These are phyloP conservation scores for Apostichopus parvimensis DNA, from an alignment of 35 echinoderm and acorn worm genomes.

Conservation along the genomic window DNA sequence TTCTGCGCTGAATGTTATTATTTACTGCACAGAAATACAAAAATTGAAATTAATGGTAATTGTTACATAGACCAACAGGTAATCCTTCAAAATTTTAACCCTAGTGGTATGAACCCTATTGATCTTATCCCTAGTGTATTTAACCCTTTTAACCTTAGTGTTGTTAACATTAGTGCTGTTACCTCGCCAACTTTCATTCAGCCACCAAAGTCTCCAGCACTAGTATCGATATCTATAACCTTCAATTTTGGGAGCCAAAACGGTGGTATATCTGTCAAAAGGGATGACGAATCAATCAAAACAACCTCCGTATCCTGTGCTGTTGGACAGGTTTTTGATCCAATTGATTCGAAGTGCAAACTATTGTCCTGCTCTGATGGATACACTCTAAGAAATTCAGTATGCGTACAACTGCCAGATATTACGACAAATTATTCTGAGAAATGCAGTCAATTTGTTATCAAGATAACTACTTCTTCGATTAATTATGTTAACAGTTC, in stretches of 20 bases:
- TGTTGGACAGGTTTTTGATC: slow-evolving; percentile 30
- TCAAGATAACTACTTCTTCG: background rate
- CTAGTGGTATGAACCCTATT: no score
- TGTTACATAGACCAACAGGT: no score
- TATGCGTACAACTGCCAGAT: background rate
- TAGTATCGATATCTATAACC: slow-evolving; percentile 29
- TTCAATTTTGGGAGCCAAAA: slow-evolving; percentile 23
- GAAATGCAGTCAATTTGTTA: background rate
- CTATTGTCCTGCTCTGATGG: slow-evolving; percentile 14
- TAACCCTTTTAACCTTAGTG: no score
- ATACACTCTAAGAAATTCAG: background rate
- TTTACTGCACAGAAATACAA: no score
- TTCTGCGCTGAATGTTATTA: background rate
- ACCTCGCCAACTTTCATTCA: no score
- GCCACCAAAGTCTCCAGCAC: background rate
- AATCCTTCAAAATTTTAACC: no score
- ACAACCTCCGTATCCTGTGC: background rate
- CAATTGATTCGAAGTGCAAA: background rate
- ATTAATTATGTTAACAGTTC: background rate
- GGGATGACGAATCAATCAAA: background rate
- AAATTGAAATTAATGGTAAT: background rate
- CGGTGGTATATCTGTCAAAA: slow-evolving; percentile 2
- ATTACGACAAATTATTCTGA: background rate
- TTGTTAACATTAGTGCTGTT: no score
- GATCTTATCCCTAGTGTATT: no score